Conservation (phyloP, 2,888 invertebrate genomes). For the Crossocerus cetratus region DNA sequence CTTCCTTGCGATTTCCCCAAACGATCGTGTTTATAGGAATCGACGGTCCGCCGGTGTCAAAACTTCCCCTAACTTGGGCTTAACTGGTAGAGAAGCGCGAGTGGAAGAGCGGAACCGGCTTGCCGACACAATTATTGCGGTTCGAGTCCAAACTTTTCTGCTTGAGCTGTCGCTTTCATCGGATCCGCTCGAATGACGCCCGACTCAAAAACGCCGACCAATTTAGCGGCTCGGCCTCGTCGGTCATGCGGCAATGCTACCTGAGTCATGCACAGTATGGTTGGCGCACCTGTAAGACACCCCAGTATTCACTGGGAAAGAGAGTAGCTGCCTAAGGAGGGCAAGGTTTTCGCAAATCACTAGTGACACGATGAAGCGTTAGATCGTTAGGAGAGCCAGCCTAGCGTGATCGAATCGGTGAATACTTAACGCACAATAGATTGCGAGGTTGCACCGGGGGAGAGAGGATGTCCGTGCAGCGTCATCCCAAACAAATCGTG, state of each 20-base stretch:
- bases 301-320: background rate
- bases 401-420: conserved; percentile 70
- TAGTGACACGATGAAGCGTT: conserved; percentile 63
- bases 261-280: conserved; percentile 36
- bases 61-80: background rate
- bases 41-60: background rate
- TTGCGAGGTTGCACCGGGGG: conserved; percentile 27
- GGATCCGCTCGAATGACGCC: conserved; percentile 13
- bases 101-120: conserved; percentile 11
- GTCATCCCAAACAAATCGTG: conserved; percentile 41
- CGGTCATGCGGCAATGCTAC: conserved; percentile 26
- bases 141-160: conserved; percentile 28
- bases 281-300: conserved; percentile 45
- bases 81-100: conserved; percentile 5
- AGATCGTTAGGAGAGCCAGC: conserved; percentile 70
- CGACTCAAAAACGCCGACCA: conserved; percentile 38
- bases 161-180: conserved; percentile 30
- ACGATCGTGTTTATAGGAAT: background rate
- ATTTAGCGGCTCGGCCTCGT: conserved; percentile 30
- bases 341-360: conserved; percentile 63
- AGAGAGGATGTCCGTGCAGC: conserved; percentile 15
- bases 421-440: conserved; percentile 69
- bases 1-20: background rate
- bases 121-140: conserved; percentile 15
- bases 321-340: conserved; percentile 27